phyloP scores from a whole-genome alignment of 2,113 vertebrate genomes.

The Poecile atricapillus region DNA sequence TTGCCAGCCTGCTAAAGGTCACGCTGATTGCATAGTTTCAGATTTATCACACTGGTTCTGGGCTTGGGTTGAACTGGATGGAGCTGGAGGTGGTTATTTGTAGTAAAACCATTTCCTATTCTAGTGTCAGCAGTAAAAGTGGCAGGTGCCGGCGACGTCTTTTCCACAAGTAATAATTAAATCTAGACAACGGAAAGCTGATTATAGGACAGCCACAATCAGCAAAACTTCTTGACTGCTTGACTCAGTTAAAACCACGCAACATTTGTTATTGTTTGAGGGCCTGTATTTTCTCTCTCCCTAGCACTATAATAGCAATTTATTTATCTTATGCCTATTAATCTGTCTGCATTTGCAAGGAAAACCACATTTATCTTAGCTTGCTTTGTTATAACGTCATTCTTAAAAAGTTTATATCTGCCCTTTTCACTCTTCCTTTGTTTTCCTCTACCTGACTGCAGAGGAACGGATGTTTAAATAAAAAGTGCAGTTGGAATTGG shows the following conservation, averaged over 20 bases:
- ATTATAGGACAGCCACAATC: background rate
- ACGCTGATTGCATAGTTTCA: background rate
- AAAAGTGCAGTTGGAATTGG: background rate
- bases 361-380: background rate
- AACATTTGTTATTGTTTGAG: background rate
- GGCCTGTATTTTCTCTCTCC: background rate
- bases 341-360: background rate
- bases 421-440: background rate
- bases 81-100: background rate
- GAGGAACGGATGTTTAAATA: background rate
- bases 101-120: background rate
- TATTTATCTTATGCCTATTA: background rate
- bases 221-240: slow-evolving; percentile 1
- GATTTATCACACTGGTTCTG: background rate
- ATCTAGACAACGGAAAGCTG: background rate
- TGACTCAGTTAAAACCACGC: background rate
- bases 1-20: background rate
- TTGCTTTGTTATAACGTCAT: background rate
- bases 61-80: background rate
- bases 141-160: background rate
- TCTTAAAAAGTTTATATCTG: background rate
- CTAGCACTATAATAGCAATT: background rate
- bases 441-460: background rate
- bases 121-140: background rate
- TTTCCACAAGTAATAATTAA: background rate